Conservation (phyloP, 2,113 vertebrate genomes). For the Bolborhynchus lineola region DNA sequence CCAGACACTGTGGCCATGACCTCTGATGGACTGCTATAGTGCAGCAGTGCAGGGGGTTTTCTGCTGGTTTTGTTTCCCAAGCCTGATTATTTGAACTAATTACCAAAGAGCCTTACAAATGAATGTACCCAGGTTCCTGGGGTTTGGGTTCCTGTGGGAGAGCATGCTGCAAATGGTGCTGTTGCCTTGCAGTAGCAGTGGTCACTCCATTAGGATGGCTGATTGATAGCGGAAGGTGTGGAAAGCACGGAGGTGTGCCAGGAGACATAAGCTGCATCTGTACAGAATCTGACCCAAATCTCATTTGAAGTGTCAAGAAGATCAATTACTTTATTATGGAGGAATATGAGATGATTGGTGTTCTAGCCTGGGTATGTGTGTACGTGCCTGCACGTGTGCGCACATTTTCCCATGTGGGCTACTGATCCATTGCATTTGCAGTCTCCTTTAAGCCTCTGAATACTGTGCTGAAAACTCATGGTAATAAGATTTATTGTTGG, state of each 20-base stretch:
- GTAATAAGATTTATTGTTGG: not conserved
- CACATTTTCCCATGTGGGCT: not conserved
- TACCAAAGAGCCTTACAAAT: not conserved
- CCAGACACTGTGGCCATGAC: not conserved
- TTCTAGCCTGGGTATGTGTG: rapidly evolving
- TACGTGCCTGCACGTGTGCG: rapidly evolving
- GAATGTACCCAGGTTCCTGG: not conserved
- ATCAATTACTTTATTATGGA: not conserved
- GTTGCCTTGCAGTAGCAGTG: not conserved
- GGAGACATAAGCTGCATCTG: not conserved
- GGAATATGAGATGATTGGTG: not conserved
- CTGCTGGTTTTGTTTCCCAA: not conserved
- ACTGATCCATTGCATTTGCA: not conserved
- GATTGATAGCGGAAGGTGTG: not conserved
- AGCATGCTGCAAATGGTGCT: rapidly evolving
- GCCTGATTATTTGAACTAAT: not conserved
- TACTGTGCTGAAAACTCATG: not conserved
- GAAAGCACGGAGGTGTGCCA: not conserved
- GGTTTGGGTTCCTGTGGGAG: not conserved
- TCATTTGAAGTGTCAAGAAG: slow-evolving; percentile 14
- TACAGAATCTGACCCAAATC: not conserved
- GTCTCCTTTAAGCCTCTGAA: not conserved
- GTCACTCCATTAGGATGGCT: not conserved
- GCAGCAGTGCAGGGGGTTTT: not conserved
- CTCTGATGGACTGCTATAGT: not conserved